phyloP scores from a whole-genome alignment of 1,140 invertebrate species.

The Hycleus cichorii region DNA sequence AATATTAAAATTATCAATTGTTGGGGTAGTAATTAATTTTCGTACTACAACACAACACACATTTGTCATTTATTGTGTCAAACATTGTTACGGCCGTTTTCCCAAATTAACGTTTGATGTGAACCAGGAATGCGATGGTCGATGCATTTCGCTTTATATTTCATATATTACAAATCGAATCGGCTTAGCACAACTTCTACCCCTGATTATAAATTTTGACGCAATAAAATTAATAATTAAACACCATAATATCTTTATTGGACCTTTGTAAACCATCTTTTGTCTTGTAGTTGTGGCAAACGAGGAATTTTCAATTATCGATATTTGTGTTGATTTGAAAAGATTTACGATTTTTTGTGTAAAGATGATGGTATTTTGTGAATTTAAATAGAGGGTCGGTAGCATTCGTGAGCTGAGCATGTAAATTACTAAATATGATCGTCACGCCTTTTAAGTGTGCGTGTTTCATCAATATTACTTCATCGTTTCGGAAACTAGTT shows the following conservation, averaged over 20 bases:
- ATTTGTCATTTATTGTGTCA: slow-evolving; percentile 23
- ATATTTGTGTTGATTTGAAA: too few relatives aligned
- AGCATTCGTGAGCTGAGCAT: slow-evolving; percentile 20
- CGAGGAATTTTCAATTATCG: too few relatives aligned
- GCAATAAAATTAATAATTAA: too few relatives aligned
- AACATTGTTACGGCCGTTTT: slow-evolving; percentile 24
- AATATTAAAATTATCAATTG: too few relatives aligned
- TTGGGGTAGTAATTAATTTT: slow-evolving; percentile 23
- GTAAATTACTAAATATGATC: slow-evolving; percentile 26
- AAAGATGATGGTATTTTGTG: too few relatives aligned
- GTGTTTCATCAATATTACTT: slow-evolving; percentile 32
- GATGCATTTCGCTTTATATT: slow-evolving; percentile 4
- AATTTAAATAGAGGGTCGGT: too few relatives aligned
- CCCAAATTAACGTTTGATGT: slow-evolving; percentile 19
- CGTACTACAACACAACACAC: slow-evolving; percentile 13
- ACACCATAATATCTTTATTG: too few relatives aligned
- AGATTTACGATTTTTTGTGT: too few relatives aligned
- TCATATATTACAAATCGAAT: slow-evolving; percentile 5
- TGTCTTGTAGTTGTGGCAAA: too few relatives aligned
- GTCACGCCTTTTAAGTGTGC: slow-evolving; percentile 32
- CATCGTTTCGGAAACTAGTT: slow-evolving; percentile 27
- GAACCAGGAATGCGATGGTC: slow-evolving; percentile 3
- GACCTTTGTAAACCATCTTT: too few relatives aligned
- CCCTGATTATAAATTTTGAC: too few relatives aligned
- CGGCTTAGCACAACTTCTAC: not conserved